Percentiles rank a stretch among this genome's conserved stretches.
These are phyloP conservation scores for Epicampocera succincta DNA, from an alignment of 2,888 invertebrate species.

Conservation along the genomic window DNA sequence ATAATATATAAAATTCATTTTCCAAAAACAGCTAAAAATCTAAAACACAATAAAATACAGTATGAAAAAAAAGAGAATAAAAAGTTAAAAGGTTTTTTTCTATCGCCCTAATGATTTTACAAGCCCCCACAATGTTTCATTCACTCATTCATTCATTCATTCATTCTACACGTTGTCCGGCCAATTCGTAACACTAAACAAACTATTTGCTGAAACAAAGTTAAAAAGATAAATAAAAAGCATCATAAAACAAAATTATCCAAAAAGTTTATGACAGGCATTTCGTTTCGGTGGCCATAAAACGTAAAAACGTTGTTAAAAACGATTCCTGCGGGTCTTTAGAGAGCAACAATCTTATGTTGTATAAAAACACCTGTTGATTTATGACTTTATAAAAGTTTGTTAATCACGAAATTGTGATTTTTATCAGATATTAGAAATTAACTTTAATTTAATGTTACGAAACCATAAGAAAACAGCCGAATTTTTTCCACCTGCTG, in stretches of 20 bases:
- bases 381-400: constrained; percentile 56
- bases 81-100: constrained; percentile 1
- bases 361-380: constrained; percentile 61
- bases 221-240: constrained; percentile 36
- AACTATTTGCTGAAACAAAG: constrained; percentile 6
- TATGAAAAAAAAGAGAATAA: not conserved
- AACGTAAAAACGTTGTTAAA: not conserved
- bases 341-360: not conserved
- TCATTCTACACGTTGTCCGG: no score
- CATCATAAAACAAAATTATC: constrained; percentile 25
- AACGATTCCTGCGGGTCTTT: not conserved
- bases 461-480: constrained; percentile 1
- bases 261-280: constrained; percentile 14
- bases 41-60: not conserved
- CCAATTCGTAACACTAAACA: constrained; percentile 25
- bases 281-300: constrained; percentile 9
- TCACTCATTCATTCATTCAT: no score
- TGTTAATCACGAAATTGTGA: constrained; percentile 46
- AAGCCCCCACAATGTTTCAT: constrained; percentile 14
- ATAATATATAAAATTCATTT: not conserved
- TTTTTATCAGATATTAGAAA: constrained; percentile 55
- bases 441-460: constrained; percentile 26
- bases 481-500: constrained; percentile 33
- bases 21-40: not conserved
- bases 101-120: constrained; percentile 42